phyloP scores from a whole-genome alignment of 2,888 invertebrate genomes.

The Heliconius sara region DNA sequence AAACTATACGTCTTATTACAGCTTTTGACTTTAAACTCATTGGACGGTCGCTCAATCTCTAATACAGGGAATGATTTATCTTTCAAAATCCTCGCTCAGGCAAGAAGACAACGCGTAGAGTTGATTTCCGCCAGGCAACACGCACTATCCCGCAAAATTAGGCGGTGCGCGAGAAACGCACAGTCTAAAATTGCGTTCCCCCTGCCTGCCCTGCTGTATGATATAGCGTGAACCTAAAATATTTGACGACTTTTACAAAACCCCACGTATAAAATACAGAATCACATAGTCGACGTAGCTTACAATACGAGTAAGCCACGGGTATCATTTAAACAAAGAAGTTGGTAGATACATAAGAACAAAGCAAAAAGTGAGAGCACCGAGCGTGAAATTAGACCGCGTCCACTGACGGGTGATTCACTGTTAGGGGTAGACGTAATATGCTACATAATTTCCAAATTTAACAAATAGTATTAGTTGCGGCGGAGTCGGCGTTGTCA shows the following conservation, averaged over 20 bases:
- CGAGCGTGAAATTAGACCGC: conserved; percentile 58
- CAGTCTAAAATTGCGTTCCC: no score
- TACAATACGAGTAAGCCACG: conserved; percentile 11
- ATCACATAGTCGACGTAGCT: neutral
- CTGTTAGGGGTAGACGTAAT: conserved; percentile 43
- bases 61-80: neutral
- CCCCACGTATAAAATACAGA: neutral
- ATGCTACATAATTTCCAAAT: neutral
- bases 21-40: neutral
- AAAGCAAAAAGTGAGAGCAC: conserved; percentile 49
- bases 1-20: neutral
- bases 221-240: neutral
- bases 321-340: conserved; percentile 1
- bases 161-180: no score
- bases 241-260: neutral
- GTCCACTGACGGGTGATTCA: conserved; percentile 24
- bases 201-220: no score
- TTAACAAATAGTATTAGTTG: neutral
- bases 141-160: neutral
- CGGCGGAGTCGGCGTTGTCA: no score
- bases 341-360: conserved; percentile 25
- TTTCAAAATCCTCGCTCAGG: neutral
- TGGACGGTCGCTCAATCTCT: neutral
- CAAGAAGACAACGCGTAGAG: neutral
- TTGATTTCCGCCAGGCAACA: neutral